A percentile compares a stretch with the other conserved stretches of the same genome.
phyloP scores from a whole-genome alignment of 2,888 invertebrate genomes.

The Acheta domesticus region DNA sequence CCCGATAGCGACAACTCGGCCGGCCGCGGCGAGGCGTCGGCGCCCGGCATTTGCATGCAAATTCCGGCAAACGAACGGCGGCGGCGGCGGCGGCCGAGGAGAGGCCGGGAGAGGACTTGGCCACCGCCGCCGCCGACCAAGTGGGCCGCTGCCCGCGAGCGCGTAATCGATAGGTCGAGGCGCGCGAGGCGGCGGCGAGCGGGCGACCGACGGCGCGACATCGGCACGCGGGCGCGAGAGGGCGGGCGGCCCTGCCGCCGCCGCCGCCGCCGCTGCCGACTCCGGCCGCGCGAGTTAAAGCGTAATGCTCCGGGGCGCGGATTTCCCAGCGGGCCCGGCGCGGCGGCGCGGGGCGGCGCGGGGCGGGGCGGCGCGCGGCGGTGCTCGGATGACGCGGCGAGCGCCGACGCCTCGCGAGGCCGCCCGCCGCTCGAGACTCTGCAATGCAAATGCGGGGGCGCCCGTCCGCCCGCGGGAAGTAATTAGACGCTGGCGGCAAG shows the following conservation, averaged over 20 bases:
- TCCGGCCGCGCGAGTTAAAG: slow-evolving; percentile 1
- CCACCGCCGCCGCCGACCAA: not conserved
- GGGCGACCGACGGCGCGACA: slow-evolving; percentile 8
- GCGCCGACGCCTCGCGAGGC: not conserved
- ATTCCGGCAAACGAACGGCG: slow-evolving; percentile 18
- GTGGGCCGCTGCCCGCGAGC: not conserved
- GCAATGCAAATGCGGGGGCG: not conserved
- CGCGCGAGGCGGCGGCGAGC: not conserved
- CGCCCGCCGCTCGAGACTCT: slow-evolving; percentile 21
- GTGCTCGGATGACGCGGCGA: slow-evolving; percentile 19
- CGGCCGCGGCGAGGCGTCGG: not conserved
- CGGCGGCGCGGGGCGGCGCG: slow-evolving; percentile 11
- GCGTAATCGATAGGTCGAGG: slow-evolving; percentile 18
- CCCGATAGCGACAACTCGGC: slow-evolving; percentile 18
- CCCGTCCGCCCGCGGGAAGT: slow-evolving; percentile 22
- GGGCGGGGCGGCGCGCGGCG: not conserved
- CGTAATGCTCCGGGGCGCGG: slow-evolving; percentile 18
- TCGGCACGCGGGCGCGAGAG: not conserved
- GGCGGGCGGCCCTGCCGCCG: not conserved
- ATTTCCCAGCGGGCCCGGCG: not conserved
- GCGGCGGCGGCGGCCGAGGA: not conserved
- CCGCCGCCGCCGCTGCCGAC: not conserved
- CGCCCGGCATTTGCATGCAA: not conserved
- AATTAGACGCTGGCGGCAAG: not conserved
- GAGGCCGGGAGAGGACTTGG: not conserved